These are phyloP conservation scores for Teleiodes luculella DNA, from an alignment of 2,888 invertebrate genomes.

Conservation along the genomic window DNA sequence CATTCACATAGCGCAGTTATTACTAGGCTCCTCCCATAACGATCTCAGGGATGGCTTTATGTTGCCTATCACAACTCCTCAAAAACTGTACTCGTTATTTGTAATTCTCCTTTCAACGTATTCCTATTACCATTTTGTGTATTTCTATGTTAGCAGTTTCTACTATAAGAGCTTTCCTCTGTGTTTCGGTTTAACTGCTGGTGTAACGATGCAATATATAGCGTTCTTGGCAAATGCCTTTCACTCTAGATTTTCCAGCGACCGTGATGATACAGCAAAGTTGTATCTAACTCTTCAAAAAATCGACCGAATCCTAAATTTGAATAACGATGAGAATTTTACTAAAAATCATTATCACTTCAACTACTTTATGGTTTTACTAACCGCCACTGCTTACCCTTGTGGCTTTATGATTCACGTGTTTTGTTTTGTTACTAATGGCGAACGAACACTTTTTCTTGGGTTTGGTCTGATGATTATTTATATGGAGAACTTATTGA, in stretches of 20 bases:
- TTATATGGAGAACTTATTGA: slow-evolving; percentile 32
- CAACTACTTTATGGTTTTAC: slow-evolving; percentile 22
- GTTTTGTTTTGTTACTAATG: slow-evolving; percentile 22
- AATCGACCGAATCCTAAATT: slow-evolving; percentile 18
- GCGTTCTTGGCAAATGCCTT: not conserved
- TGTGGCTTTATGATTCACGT: slow-evolving; percentile 24
- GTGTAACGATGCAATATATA: not conserved
- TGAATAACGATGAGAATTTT: slow-evolving; percentile 24
- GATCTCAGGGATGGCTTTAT: slow-evolving; percentile 1
- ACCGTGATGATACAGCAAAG: not conserved
- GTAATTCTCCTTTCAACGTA: not conserved
- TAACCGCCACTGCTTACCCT: slow-evolving; percentile 22
- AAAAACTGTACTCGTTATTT: slow-evolving; percentile 2
- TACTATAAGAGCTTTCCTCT: not conserved
- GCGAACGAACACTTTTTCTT: slow-evolving; percentile 22
- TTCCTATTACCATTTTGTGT: not conserved
- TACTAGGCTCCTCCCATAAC: not conserved
- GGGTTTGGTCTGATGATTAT: slow-evolving; percentile 21
- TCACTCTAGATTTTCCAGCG: not conserved
- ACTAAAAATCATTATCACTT: slow-evolving; percentile 24
- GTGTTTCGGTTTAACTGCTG: not conserved
- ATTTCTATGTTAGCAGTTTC: not conserved
- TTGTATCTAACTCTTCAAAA: slow-evolving; percentile 4
- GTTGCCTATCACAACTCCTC: not conserved
- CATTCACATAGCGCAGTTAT: not conserved